Conservation (phyloP, 1,140 invertebrate species). For the Trachymyrmex cornetzi region DNA sequence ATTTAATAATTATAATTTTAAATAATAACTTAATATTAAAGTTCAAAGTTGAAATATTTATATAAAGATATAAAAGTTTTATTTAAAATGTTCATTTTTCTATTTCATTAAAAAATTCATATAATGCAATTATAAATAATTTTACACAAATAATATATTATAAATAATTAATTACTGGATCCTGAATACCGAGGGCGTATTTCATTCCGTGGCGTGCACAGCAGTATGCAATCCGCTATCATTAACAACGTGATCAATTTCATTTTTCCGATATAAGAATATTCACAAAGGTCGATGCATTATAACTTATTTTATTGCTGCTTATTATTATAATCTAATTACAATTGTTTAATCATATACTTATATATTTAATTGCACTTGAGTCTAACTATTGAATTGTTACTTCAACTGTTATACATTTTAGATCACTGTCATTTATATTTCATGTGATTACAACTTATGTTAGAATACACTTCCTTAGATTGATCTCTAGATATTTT, state of each 20-base stretch:
- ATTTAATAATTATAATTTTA: neutral
- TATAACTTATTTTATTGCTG: conserved; percentile 14
- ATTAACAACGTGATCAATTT: conserved; percentile 57
- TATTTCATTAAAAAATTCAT: conserved; percentile 6
- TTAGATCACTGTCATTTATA: conserved; percentile 12
- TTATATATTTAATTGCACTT: conserved; percentile 11
- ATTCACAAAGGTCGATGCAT: neutral
- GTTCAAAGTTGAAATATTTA: neutral
- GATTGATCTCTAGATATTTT: neutral
- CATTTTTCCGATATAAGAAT: conserved; percentile 33
- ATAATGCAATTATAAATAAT: neutral
- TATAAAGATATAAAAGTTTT: conserved; percentile 39
- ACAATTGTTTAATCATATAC: neutral
- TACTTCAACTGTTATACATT: conserved; percentile 1
- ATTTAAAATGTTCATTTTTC: conserved; percentile 37
- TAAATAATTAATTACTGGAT: conserved; percentile 75
- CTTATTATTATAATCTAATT: neutral
- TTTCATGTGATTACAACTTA: neutral
- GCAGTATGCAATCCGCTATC: conserved; percentile 41
- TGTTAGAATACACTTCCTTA: neutral
- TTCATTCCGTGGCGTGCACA: conserved; percentile 55
- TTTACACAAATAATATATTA: neutral
- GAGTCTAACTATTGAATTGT: neutral
- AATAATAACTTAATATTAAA: neutral
- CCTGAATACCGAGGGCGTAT: conserved; percentile 67